A percentile compares a stretch with the other conserved stretches of the same genome.
Evolutionary conservation across 64 coral and sea anemone species (phyloP).

Genomic region (Exaiptasia diaphana): DNA sequence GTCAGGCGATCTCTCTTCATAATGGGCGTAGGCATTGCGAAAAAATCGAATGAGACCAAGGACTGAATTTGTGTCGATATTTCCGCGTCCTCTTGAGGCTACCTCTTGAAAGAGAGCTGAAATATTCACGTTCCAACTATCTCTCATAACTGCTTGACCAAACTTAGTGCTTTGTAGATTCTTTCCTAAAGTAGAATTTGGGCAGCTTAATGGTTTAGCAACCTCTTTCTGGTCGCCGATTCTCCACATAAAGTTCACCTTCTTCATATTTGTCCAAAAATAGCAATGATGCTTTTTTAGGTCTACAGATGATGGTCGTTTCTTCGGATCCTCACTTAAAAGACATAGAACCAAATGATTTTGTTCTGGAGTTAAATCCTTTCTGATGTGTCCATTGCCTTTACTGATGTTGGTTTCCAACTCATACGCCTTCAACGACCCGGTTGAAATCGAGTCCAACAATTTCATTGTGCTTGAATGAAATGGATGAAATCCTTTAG

Average conservation of each 20-base stretch:
- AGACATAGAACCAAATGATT: not conserved
- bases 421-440: conserved; percentile 1
- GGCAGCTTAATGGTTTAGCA: not conserved
- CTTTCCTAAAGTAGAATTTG: not conserved
- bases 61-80: not conserved
- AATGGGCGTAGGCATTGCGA: conserved; percentile 51
- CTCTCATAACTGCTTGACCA: not conserved
- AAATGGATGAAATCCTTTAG: conserved; percentile 21
- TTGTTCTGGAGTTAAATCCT: conserved; percentile 17
- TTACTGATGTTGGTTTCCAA: conserved; percentile 6
- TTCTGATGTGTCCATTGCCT: too few species aligned
- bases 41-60: conserved; percentile 51
- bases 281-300: conserved; percentile 27
- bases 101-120: conserved; percentile 20
- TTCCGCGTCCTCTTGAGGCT: conserved; percentile 10
- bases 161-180: not conserved
- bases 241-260: conserved; percentile 38
- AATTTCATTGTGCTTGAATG: not conserved
- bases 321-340: not conserved
- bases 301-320: not conserved
- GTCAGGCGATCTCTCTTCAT: conserved; percentile 19
- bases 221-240: conserved; percentile 51
- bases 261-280: conserved; percentile 59
- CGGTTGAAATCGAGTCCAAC: not conserved
- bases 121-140: conserved; percentile 6